Base-by-base conservation (phyloP, 2,888 invertebrate species). In the Charanyca ferruginea region DNA sequence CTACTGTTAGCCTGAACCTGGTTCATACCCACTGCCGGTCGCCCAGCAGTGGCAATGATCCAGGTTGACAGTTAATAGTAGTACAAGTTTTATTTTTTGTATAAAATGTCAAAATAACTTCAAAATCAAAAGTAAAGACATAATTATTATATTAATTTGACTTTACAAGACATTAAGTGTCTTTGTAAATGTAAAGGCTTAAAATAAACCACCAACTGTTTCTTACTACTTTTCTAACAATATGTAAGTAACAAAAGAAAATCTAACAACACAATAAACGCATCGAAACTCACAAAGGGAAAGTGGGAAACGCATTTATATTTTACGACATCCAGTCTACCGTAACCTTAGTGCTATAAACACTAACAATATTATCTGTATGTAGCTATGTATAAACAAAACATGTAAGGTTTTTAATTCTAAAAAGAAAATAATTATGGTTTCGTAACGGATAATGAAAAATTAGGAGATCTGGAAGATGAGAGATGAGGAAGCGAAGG, bases 271-370 rank as follows among this genome's bases (percentile, higher is more conserved):
- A 49, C 58, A 67, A 69, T 73, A 73, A 73, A 67, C 68, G 28
- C 55, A 73, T 65, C 25, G 60, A 60, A 73, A 25, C 49, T 53
- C 28, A 49, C 65, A 47, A 67, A 76, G 69, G 61, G 81, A 83
- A 80, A 79, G 84, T 79, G 73, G 61, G 51, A 75, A 81, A 73
- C 60, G 65, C 49, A 70, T 71, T 65, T 78, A 61, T 55, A 59
- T 73, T 85, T 84, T 84, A 84, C 75, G 81, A 84, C 77, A 69
- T 62, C 70, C 64, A 71, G 64, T 55, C 60, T 66, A 59, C 49
- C 58, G 65, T 80, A 77, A 80, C 66, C 64, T 69, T 72, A 67
- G 22, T 49, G 23, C 52, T 47, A 49, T 77, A 68, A 77, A 72
- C 66, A 60, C 47, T 45, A 55, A 63, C 51, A 57, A 44, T 58